Evolutionary conservation across 2,888 invertebrate genomes (phyloP), one percentile per base, ranked within the genome.

Genomic region (Pachycephus smyrnensis): DNA sequence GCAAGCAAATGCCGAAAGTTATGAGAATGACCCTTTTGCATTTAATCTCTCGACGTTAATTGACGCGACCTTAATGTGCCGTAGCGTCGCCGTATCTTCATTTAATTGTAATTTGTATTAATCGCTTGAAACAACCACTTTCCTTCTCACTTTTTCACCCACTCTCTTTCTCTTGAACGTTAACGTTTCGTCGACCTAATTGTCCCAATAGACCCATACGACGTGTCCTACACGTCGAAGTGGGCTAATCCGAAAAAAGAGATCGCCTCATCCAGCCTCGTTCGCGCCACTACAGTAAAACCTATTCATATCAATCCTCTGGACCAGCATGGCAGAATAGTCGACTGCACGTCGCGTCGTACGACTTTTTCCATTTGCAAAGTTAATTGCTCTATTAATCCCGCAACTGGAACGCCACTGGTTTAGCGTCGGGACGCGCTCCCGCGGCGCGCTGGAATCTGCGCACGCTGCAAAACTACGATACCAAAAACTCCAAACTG

Each of bases 161-260:
- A 69, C 55, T 79, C 68, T 69, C 78, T 75, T 40, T 75, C 32
- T 69, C 73, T 11, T 55, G 35, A 74, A 36, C 32, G 36, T 33
- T 32, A 68, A 69, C 36, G 71, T 73, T 80, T 77, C 55, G 77
- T 75, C 77, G 80, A 77, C 75, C 73, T 76, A 71, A 75, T 77
- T 77, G 77, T 79, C 75, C 73, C 77, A 77, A 80, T 80, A 79
- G 75, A 77, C 75, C 74, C 78, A 73, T 79, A 79, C 80, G 75
- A 75, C 80, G 75, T 40, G 68, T 75, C 75, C 77, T 77, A 73
- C 77, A 79, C 75, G 78, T 79, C 77, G 75, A 80, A 80, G 80
- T 79, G 79, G 80, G 79, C 73, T 78, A 77, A 80, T 80, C 74
- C 71, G 69, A 79, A 75, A 75, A 76, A 80, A 75, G 68, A 79